phyloP scores from a whole-genome alignment of 2,888 invertebrate genomes.

The Rugalucina vietnamica region DNA sequence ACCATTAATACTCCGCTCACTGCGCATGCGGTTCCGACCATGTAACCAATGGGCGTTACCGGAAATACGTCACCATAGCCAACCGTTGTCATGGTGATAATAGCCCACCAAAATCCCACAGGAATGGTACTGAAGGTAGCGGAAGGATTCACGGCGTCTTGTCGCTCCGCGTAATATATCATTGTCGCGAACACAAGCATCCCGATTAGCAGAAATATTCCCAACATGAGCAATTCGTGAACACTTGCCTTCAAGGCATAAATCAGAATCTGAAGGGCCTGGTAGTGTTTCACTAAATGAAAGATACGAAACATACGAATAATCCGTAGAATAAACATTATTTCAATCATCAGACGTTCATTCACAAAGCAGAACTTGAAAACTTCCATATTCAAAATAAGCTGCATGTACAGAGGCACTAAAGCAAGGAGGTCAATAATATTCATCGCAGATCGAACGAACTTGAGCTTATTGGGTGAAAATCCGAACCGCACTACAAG shows the following conservation, averaged over 20 bases:
- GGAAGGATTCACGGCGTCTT: constrained; percentile 72
- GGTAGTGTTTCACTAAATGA: constrained; percentile 85
- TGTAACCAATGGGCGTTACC: constrained; percentile 77
- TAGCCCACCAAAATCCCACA: constrained; percentile 84
- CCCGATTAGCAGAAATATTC: constrained; percentile 83
- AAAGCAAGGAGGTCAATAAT: constrained; percentile 82
- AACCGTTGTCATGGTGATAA: constrained; percentile 83
- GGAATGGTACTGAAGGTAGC: constrained; percentile 82
- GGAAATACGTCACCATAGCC: constrained; percentile 83
- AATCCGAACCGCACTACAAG: constrained; percentile 79
- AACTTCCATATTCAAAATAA: constrained; percentile 77
- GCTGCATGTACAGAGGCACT: constrained; percentile 82
- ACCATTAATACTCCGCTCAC: constrained; percentile 81
- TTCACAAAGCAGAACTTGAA: constrained; percentile 79
- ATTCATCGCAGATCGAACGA: constrained; percentile 80
- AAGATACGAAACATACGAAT: constrained; percentile 85
- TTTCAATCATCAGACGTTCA: constrained; percentile 81
- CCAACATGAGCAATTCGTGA: constrained; percentile 82
- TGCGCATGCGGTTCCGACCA: constrained; percentile 81
- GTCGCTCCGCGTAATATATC: constrained; percentile 83
- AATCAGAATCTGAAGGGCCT: constrained; percentile 84
- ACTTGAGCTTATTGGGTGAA: constrained; percentile 77
- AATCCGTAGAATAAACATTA: constrained; percentile 84
- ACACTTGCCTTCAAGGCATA: constrained; percentile 84
- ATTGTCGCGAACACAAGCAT: constrained; percentile 83